Evolutionary conservation across 2,113 vertebrate species (phyloP), one percentile per base, ranked within the genome.

Genomic region (Muntiacus muntjak): DNA sequence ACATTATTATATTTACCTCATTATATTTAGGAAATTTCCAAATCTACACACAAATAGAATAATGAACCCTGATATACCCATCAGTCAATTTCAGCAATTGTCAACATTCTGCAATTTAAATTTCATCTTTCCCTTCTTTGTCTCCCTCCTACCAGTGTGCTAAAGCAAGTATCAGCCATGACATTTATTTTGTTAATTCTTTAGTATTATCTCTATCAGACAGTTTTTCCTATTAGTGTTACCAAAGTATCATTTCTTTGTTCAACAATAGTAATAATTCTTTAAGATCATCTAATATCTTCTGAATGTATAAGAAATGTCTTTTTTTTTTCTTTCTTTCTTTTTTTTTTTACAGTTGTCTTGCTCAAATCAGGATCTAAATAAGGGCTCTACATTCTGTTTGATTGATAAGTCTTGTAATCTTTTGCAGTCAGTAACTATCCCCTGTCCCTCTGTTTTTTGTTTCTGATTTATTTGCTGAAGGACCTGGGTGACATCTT

Each of bases 401-500:
- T 93, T 96, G 55, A 86, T 54, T 79, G 40, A 19, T 92, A 4
- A 19, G 33, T 91, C 28, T 83, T 36, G 23, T 50, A 85, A 25
- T 83, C 71, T 91, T 94, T 94, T 84, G 67, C 60, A 94, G 57
- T 92, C 33, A 87, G 0, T 58, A 91, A 67, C n/a, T 71, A 71
- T 71, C 36, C n/a, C n/a, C 30, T 43, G 7, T 16, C 28, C 36
- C 45, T 30, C 62, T n/a, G 1, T 67, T 71, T 64, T 88, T 82
- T 67, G 13, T 23, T 94, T 98, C 33, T 91, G 14, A 91, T 89
- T 93, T 76, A 50, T 86, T 90, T 98, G 55, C 78, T 93, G 43
- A 91, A 95, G 78, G 84, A 47, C n/a, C 57, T 87, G 26, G 28
- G 19, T 93, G 36, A 40, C 25, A 36, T 94, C 67, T 95, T 58